Percentiles rank a stretch among this genome's conserved stretches.
These are phyloP conservation scores for Drosophila villosipedis DNA, from an alignment of 2,888 invertebrate genomes.

Conservation along the genomic window DNA sequence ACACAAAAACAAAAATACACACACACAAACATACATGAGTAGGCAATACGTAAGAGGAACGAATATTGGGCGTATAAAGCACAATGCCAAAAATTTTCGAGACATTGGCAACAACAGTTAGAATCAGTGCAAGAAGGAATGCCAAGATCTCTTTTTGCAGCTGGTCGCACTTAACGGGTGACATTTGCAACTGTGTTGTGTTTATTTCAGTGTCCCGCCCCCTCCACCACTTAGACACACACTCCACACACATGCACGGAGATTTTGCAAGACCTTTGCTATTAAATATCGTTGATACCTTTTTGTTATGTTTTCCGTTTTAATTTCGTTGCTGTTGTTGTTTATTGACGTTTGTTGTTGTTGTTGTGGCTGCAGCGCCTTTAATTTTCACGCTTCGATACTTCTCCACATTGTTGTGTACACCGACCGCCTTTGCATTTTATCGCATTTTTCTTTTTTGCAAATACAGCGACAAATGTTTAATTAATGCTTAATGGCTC, in stretches of 20 bases:
- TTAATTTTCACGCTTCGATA: slow-evolving; percentile 70
- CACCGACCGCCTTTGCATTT: slow-evolving; percentile 65
- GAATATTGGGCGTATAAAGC: slow-evolving; percentile 39
- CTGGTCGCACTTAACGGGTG: slow-evolving; percentile 40
- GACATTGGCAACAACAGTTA: slow-evolving; percentile 25
- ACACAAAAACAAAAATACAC: neutral
- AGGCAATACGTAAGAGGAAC: slow-evolving; percentile 44
- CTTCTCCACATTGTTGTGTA: slow-evolving; percentile 64
- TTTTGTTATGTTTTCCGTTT: slow-evolving; percentile 61
- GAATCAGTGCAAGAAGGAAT: slow-evolving; percentile 16
- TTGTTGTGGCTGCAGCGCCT: slow-evolving; percentile 63
- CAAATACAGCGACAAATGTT: slow-evolving; percentile 38
- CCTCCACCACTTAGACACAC: slow-evolving; percentile 9
- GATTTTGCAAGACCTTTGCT: slow-evolving; percentile 44
- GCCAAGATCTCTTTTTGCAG: slow-evolving; percentile 35
- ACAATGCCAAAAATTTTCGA: slow-evolving; percentile 22
- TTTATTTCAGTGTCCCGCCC: slow-evolving; percentile 25
- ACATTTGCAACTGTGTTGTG: slow-evolving; percentile 33
- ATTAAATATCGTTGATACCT: slow-evolving; percentile 59
- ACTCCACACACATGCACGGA: slow-evolving; percentile 22
- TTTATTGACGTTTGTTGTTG: slow-evolving; percentile 36
- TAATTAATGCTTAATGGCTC: slow-evolving; percentile 39
- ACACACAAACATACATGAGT: neutral
- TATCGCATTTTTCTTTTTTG: slow-evolving; percentile 31
- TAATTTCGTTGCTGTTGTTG: slow-evolving; percentile 39